Percentiles rank a stretch among this genome's conserved stretches.
Conservation (phyloP, 2,113 vertebrate genomes). For the Muntiacus muntjak region DNA sequence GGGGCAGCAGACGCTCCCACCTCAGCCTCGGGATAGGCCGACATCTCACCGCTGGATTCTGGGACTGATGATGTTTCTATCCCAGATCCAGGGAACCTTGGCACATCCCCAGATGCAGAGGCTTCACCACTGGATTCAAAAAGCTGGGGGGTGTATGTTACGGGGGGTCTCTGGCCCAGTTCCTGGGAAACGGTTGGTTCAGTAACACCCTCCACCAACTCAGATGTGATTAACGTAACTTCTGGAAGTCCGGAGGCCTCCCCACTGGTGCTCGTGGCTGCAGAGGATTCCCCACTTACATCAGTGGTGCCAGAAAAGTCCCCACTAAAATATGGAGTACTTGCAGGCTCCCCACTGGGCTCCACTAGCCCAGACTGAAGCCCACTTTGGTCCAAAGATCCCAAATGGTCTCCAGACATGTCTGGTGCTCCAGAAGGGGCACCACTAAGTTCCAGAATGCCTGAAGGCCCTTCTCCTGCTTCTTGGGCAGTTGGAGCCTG, state of each 20-base stretch:
- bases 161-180: constrained; percentile 78
- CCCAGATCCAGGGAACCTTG: constrained; percentile 73
- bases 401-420: constrained; percentile 76
- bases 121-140: constrained; percentile 73
- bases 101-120: constrained; percentile 70
- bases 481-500: constrained; percentile 83
- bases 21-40: constrained; percentile 73
- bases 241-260: constrained; percentile 80
- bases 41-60: constrained; percentile 73
- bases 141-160: constrained; percentile 70
- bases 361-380: constrained; percentile 74
- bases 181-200: constrained; percentile 78
- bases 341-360: constrained; percentile 72
- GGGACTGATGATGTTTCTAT: constrained; percentile 72
- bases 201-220: constrained; percentile 80
- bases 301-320: constrained; percentile 77
- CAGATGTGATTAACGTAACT: constrained; percentile 80
- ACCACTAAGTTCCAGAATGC: constrained; percentile 81
- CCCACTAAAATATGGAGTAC: constrained; percentile 77
- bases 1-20: constrained; percentile 65
- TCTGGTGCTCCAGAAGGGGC: constrained; percentile 77
- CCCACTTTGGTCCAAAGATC: constrained; percentile 71
- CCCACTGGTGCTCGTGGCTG: constrained; percentile 73
- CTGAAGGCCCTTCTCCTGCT: constrained; percentile 84
- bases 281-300: constrained; percentile 70